Conservation (phyloP, 2,797 vertebrate genomes). For the Mionectes olivaceus region DNA sequence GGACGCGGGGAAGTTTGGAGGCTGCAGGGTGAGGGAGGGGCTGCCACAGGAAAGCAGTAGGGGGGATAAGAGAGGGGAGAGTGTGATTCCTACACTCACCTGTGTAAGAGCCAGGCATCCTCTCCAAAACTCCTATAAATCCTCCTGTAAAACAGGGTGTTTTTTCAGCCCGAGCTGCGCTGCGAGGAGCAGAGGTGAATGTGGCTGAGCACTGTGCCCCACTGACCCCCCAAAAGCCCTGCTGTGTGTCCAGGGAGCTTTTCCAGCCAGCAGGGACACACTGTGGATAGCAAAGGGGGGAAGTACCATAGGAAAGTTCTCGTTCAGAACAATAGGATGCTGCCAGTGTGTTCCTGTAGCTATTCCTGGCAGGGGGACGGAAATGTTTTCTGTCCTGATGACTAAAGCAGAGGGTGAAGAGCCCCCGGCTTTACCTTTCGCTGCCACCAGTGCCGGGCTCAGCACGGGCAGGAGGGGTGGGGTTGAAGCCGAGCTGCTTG, state of each 20-base stretch:
- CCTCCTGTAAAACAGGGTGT: fast-evolving
- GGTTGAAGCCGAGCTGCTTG: fast-evolving
- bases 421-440: fast-evolving
- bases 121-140: fast-evolving
- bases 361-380: fast-evolving
- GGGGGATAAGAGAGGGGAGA: neutral
- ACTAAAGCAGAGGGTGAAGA: neutral
- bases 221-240: neutral
- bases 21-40: fast-evolving
- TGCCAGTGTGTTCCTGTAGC: neutral
- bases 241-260: neutral
- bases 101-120: fast-evolving
- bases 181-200: fast-evolving
- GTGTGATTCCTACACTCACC: fast-evolving
- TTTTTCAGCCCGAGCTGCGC: neutral
- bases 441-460: fast-evolving
- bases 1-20: neutral
- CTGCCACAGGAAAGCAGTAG: neutral
- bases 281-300: neutral
- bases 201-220: neutral
- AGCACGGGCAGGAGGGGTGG: fast-evolving
- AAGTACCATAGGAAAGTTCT: neutral
- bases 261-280: neutral
- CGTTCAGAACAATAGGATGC: neutral
- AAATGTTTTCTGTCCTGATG: neutral